Evolutionary conservation across 1,140 invertebrate species (phyloP), one percentile per base, ranked within the genome.

Genomic region (Nebria ingens): DNA sequence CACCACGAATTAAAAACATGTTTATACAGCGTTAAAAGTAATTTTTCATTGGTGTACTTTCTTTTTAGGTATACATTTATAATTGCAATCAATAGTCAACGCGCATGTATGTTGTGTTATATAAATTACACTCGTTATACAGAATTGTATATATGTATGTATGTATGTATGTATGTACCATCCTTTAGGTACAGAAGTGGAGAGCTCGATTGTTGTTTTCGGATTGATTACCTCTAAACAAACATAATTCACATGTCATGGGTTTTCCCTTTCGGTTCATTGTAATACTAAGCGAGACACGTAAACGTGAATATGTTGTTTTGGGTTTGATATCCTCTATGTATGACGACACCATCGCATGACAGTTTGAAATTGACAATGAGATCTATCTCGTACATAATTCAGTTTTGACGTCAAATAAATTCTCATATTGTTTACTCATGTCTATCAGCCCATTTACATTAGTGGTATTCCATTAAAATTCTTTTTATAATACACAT

Each of bases 191-290:
- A n/a, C n/a, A n/a, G n/a, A n/a, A n/a, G n/a, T n/a, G n/a, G n/a
- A n/a, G n/a, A n/a, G n/a, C n/a, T n/a, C n/a, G n/a, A n/a, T n/a
- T n/a, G 25, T 34, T 9, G n/a, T 34, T 34, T 34, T n/a, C 25
- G 25, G 17, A 45, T 45, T 45, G 40, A 45, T 45, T 11, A 45
- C 40, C 40, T 6, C 40, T 3, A 17, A 45, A 45, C 40, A 45
- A 45, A 45, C 40, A 45, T 45, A 45, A 45, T 45, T 45, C 40
- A 45, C 40, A 45, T 45, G 40, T 45, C 40, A 45, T 45, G 40
- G 15, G 17, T 11, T n/a, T 45, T 45, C 40, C 9, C 40, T 45
- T 45, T 45, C 40, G 9, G 3, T 45, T 17, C 40, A 45, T 45
- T 45, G 40, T 45, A 17, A 45, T 45, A 45, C 17, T 45, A 45